Evolutionary conservation across 2,797 vertebrate species (phyloP), one percentile per base, ranked within the genome.

Genomic region (Petrocephalus schoutedeni): DNA sequence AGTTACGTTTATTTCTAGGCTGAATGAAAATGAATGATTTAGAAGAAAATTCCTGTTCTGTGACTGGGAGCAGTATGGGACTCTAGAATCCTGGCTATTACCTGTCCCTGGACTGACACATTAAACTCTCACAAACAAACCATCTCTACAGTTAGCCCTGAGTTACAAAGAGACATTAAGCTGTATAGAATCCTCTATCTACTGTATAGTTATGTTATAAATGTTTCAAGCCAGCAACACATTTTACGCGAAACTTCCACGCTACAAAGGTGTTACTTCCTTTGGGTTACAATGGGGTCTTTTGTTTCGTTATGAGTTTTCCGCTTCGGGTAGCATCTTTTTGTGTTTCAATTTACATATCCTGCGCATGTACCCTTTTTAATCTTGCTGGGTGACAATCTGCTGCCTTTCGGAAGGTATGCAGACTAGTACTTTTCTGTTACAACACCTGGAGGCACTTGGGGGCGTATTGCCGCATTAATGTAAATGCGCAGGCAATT

Each of bases 211-310:
- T 64, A 7, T 58, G 51, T 88, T 87, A 28, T 28, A 28, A 28
- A 28, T 28, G 28, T 51, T 56, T 91, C 89, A 91, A 87, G 82
- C 88, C 90, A 89, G 89, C 90, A 89, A 88, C 89, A 89, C 88
- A 12, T 88, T 90, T 92, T 92, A 91, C 87, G 86, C 86, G 82
- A 86, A 51, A 0, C 23, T 9, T 21, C 82, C 84, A 28, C 80
- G 84, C 90, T 86, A 21, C 87, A 87, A 90, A 90, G 89, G 87
- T 84, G 90, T 86, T 41, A 89, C 1, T 23, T 89, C 87, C 85
- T 91, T 89, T 91, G 87, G 77, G 90, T 71, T 89, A 88, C 8
- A 57, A 86, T 58, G 56, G 28, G 12, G 32, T 80, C n/a, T 64
- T 89, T 28, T 32, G 51, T 51, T 53, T 53, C 8, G 9, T 49